These are phyloP conservation scores for Benthosema pterotum DNA, from an alignment of 2,797 vertebrate species.

Conservation along the genomic window DNA sequence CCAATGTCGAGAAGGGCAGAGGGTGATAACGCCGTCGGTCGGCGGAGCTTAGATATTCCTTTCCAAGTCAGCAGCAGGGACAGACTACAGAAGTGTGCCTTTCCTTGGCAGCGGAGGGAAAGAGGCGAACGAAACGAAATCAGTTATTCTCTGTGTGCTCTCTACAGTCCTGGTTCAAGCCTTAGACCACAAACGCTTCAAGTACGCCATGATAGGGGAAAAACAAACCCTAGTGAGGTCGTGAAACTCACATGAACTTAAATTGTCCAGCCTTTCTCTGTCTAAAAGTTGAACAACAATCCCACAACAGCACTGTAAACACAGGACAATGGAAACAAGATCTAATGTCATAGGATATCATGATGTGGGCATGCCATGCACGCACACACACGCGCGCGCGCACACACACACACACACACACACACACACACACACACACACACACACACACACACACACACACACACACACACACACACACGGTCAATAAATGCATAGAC, in stretches of 20 bases:
- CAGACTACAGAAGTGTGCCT: slow-evolving; percentile 68
- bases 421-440: background rate
- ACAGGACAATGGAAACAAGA: background rate
- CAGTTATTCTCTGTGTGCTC: slow-evolving; percentile 81
- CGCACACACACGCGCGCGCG: background rate
- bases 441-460: background rate
- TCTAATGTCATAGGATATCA: background rate
- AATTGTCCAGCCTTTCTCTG: slow-evolving; percentile 53
- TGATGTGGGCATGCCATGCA: background rate
- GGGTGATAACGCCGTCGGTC: slow-evolving; percentile 78
- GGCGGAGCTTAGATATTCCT: slow-evolving; percentile 75
- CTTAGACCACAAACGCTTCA: slow-evolving; percentile 68
- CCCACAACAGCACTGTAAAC: background rate
- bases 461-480: background rate
- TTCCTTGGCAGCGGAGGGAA: slow-evolving; percentile 75
- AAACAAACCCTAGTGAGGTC: slow-evolving; percentile 64
- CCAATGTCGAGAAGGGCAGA: slow-evolving; percentile 55
- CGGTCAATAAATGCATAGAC: slow-evolving; percentile 28
- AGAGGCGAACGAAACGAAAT: slow-evolving; percentile 70
- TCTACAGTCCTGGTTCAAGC: slow-evolving; percentile 71
- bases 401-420: slow-evolving; percentile 3
- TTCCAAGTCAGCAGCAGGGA: slow-evolving; percentile 77
- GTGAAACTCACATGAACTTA: slow-evolving; percentile 70
- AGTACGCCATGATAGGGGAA: slow-evolving; percentile 53
- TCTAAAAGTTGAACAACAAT: slow-evolving; percentile 56